Percentiles rank a stretch among this genome's conserved stretches.
phyloP scores from a whole-genome alignment of 2,797 vertebrate species.

The Chanos chanos region DNA sequence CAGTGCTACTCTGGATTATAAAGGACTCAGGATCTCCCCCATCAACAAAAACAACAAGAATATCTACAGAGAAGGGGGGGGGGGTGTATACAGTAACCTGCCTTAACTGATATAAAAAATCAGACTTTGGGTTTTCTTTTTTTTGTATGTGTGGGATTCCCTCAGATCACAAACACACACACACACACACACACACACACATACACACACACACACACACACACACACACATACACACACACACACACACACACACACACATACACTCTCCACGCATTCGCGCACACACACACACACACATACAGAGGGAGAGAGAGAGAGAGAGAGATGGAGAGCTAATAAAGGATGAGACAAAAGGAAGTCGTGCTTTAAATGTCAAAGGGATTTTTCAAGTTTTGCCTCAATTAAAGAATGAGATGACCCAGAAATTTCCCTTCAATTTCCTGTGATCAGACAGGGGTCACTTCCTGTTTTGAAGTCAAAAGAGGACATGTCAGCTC shows the following conservation, averaged over 20 bases:
- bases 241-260: background rate
- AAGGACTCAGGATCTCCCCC: too few species aligned
- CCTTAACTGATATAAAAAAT: too few species aligned
- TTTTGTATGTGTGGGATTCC: conserved; percentile 2
- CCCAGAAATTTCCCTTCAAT: conserved; percentile 21
- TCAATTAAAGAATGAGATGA: conserved; percentile 25
- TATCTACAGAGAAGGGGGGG: too few species aligned
- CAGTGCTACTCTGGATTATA: too few species aligned
- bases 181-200: conserved; percentile 2
- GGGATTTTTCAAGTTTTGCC: conserved; percentile 7
- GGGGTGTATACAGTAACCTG: too few species aligned
- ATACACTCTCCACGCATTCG: too few species aligned
- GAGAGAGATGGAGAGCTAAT: too few species aligned
- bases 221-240: background rate
- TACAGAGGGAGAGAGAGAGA: too few species aligned
- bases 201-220: background rate
- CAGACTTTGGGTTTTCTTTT: too few species aligned
- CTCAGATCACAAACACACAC: conserved; percentile 1
- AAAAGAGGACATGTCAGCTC: conserved; percentile 15
- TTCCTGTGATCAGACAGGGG: conserved; percentile 19
- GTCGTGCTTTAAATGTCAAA: conserved; percentile 27
- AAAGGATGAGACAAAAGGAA: conserved; percentile 26
- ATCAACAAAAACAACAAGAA: too few species aligned
- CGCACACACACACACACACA: too few species aligned
- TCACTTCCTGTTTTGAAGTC: conserved; percentile 37